Evolutionary conservation across 2,113 vertebrate genomes (phyloP).

Genomic region (Paramisgurnus dabryanus): DNA sequence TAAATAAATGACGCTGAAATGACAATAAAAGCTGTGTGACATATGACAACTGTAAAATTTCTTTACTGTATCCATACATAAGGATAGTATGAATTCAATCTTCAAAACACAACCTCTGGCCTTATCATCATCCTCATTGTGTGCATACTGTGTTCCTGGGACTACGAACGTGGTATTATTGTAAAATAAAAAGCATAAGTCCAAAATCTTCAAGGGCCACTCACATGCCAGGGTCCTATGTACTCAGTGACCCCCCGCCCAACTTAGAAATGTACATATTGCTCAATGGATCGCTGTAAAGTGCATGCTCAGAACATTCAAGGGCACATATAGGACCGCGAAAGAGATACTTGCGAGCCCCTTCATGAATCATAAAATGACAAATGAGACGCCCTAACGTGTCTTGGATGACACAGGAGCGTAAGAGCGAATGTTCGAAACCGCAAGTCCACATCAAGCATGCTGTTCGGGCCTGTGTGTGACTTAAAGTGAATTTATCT

Average conservation of each 20-base stretch:
- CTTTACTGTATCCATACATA: not conserved
- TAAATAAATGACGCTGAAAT: not conserved
- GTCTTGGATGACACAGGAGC: not conserved
- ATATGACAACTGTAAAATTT: not conserved
- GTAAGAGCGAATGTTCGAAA: not conserved
- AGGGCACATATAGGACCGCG: not conserved
- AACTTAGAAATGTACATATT: too few relatives aligned
- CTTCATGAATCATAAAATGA: constrained; percentile 6
- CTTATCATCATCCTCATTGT: too few relatives aligned
- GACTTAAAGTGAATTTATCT: constrained; percentile 13
- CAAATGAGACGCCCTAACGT: not conserved
- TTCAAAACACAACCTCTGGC: not conserved
- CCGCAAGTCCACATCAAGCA: not conserved
- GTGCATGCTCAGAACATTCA: too few relatives aligned
- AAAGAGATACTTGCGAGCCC: too few relatives aligned
- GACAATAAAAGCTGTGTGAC: not conserved
- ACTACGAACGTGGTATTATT: too few relatives aligned
- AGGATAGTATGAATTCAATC: not conserved
- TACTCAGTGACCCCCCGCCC: too few relatives aligned
- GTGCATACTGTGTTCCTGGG: too few relatives aligned
- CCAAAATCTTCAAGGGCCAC: too few relatives aligned
- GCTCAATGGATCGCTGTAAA: too few relatives aligned
- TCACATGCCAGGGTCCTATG: too few relatives aligned
- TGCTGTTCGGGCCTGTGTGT: not conserved
- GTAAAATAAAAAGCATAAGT: too few relatives aligned